Evolutionary conservation across 2,797 vertebrate species (phyloP), one percentile per base, ranked within the genome.

Genomic region (Oreonectes daqikongensis): DNA sequence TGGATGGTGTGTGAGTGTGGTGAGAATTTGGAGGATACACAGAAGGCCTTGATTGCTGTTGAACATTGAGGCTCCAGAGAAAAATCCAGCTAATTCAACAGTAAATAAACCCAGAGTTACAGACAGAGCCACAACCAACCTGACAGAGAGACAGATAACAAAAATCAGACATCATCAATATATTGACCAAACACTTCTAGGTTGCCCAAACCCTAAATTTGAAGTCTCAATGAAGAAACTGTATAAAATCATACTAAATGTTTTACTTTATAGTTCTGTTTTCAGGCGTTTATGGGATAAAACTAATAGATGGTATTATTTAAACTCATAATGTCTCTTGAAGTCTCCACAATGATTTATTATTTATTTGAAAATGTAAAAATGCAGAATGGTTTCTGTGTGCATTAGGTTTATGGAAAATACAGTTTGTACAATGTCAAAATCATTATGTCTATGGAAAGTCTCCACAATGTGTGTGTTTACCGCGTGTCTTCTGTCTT

Each of bases 61-160:
- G 87, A 97, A 97, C 95, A 96, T 96, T 80, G 95, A 96, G n/a
- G 94, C 91, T 68, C 95, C 96, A 0, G 94, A 95, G 71, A 97
- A 91, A 86, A 97, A 97, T 8, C 95, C 95, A 28, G 89, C 86
- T 81, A 96, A 77, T 85, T 97, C 96, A 50, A 96, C 79, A 1
- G 83, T 91, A 86, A 96, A 96, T 78, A 96, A 88, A 17, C 90
- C 93, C 2, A 97, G 83, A 0, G 95, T 96, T 80, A 96, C 89
- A 0, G 93, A 92, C 70, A 97, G 83, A 0, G 89, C 95, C 20
- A 92, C 89, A 72, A 97, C 89, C 87, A 97, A 84, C 86, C 96
- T 97, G 87, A 35, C 65, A 81, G 2, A 69, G 4, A 75, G n/a
- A 69, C 35, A 65, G 22, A 59, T 15, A 35, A 22, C 15, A 30